phyloP scores from a whole-genome alignment of 2,797 vertebrate species.

The Spinus pinus region DNA sequence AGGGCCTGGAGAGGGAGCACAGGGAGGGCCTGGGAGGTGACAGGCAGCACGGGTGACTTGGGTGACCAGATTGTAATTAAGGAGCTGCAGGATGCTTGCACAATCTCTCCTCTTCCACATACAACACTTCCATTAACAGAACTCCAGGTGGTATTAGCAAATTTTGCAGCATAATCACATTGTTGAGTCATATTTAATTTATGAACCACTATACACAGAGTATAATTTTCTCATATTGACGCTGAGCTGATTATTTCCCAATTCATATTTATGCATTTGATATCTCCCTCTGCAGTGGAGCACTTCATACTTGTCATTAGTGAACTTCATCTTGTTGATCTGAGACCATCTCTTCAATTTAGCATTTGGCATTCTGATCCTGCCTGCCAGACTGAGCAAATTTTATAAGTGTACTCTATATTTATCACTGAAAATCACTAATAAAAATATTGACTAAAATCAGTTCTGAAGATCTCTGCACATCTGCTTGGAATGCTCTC shows the following conservation, averaged over 20 bases:
- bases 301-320: constrained; percentile 17
- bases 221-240: constrained; percentile 23
- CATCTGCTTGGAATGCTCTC: constrained; percentile 38
- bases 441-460: constrained; percentile 67
- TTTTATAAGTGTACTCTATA: constrained; percentile 38
- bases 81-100: not conserved
- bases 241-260: constrained; percentile 44
- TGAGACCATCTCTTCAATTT: constrained; percentile 30
- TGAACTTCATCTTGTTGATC: constrained; percentile 40
- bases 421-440: constrained; percentile 53
- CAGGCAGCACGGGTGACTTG: not conserved
- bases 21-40: not conserved
- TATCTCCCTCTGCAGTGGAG: constrained; percentile 11
- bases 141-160: constrained; percentile 25
- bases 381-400: constrained; percentile 21
- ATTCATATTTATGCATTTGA: constrained; percentile 29
- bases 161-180: constrained; percentile 39
- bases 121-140: not conserved
- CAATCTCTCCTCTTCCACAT: not conserved
- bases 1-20: not conserved
- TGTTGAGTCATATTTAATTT: constrained; percentile 58
- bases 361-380: constrained; percentile 31
- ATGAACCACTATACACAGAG: constrained; percentile 9
- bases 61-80: not conserved
- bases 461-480: constrained; percentile 47